These are phyloP conservation scores for Sinopyrophorus schimmeli DNA, from an alignment of 2,888 invertebrate species.

Conservation along the genomic window DNA sequence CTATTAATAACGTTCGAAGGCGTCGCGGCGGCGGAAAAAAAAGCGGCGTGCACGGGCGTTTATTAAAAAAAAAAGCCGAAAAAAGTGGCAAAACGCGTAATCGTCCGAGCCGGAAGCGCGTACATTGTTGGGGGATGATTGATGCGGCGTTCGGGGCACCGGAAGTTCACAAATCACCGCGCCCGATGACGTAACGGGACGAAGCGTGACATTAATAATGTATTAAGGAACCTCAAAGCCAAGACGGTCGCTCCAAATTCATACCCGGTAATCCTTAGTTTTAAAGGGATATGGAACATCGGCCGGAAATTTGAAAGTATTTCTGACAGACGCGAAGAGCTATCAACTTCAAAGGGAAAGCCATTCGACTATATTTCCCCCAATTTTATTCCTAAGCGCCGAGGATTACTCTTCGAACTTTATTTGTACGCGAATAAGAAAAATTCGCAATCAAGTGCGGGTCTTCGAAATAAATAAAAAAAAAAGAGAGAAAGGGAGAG, in stretches of 20 bases:
- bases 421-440: not conserved
- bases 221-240: constrained; percentile 22
- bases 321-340: not conserved
- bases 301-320: constrained; percentile 8
- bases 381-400: not conserved
- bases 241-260: constrained; percentile 24
- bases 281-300: constrained; percentile 6
- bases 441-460: too few species aligned
- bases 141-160: constrained; percentile 37
- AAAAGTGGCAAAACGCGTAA: too few species aligned
- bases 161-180: constrained; percentile 45
- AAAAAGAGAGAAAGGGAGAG: too few species aligned
- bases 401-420: not conserved
- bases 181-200: constrained; percentile 34
- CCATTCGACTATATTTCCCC: too few species aligned
- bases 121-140: constrained; percentile 35
- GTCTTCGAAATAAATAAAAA: too few species aligned
- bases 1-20: too few species aligned
- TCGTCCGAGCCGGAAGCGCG: constrained; percentile 13
- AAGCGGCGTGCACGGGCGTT: too few species aligned
- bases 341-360: not conserved
- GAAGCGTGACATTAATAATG: constrained; percentile 43
- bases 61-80: too few species aligned
- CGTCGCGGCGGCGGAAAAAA: too few species aligned
- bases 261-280: constrained; percentile 13